Percentiles rank a stretch among this genome's conserved stretches.
These are phyloP conservation scores for Hafferia zeledoni DNA, from an alignment of 2,797 vertebrate genomes.

Conservation along the genomic window DNA sequence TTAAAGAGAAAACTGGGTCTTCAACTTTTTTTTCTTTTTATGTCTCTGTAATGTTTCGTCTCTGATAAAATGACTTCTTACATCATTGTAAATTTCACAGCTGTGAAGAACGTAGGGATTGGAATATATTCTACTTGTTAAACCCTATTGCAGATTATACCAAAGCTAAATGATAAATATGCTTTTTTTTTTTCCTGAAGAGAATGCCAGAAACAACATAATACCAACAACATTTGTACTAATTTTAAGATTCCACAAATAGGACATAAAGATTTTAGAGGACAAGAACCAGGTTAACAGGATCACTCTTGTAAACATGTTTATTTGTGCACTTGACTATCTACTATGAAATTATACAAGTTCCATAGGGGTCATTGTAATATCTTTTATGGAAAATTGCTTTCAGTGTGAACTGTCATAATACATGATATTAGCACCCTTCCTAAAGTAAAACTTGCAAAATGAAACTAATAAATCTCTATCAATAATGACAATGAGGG, in stretches of 20 bases:
- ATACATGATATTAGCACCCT: constrained; percentile 71
- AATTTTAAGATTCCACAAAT: constrained; percentile 69
- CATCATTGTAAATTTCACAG: constrained; percentile 68
- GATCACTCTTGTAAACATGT: constrained; percentile 77
- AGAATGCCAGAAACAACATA: constrained; percentile 60
- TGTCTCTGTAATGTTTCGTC: constrained; percentile 82
- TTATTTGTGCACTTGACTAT: constrained; percentile 78
- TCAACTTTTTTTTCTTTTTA: constrained; percentile 76
- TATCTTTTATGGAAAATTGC: constrained; percentile 76
- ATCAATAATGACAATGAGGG: constrained; percentile 70
- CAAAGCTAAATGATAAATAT: constrained; percentile 75
- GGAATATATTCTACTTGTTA: constrained; percentile 74
- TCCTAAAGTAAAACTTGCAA: constrained; percentile 75
- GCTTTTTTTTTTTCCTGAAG: constrained; percentile 58
- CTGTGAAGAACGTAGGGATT: constrained; percentile 72
- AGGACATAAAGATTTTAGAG: constrained; percentile 53
- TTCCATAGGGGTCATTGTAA: constrained; percentile 77
- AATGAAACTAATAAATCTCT: constrained; percentile 77
- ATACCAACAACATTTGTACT: constrained; percentile 65
- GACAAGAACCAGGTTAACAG: constrained; percentile 66
- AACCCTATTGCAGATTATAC: constrained; percentile 73
- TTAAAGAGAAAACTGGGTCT: constrained; percentile 84
- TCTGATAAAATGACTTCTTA: constrained; percentile 70
- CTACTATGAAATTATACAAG: constrained; percentile 72
- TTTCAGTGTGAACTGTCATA: constrained; percentile 76